These are phyloP conservation scores for Pseudanteris insignis DNA, from an alignment of 2,888 invertebrate species.

Conservation along the genomic window DNA sequence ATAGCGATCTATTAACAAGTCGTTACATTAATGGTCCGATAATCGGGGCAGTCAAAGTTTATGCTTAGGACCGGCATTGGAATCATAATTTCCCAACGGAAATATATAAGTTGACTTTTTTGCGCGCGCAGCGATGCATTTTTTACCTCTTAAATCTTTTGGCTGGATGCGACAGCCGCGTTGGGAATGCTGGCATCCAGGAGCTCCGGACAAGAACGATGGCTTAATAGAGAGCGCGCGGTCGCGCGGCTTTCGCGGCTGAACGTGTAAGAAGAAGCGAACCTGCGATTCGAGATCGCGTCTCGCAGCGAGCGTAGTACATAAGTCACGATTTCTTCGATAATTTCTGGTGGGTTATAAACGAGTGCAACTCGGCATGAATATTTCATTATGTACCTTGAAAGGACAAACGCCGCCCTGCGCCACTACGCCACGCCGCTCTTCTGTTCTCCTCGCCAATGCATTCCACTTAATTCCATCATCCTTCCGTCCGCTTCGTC, in stretches of 20 bases:
- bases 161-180: constrained; percentile 25
- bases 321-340: constrained; percentile 51
- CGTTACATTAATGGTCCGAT: too few species aligned
- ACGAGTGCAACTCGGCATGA: constrained; percentile 49
- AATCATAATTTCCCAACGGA: constrained; percentile 10
- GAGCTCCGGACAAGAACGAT: constrained; percentile 38
- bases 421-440: constrained; percentile 22
- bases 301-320: constrained; percentile 37
- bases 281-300: constrained; percentile 31
- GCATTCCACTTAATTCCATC: constrained; percentile 40
- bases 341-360: constrained; percentile 49
- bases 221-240: constrained; percentile 45
- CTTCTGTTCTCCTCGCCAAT: constrained; percentile 23
- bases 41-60: too few species aligned
- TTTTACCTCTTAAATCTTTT: constrained; percentile 35
- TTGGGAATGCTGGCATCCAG: constrained; percentile 31
- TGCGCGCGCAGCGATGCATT: constrained; percentile 4
- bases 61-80: not conserved
- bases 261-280: constrained; percentile 30
- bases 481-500: constrained; percentile 20
- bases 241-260: constrained; percentile 40
- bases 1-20: too few species aligned
- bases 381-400: constrained; percentile 55
- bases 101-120: constrained; percentile 3
- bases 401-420: constrained; percentile 47